Conservation (phyloP, 1,140 invertebrate species). For the Brachionus rubens region DNA sequence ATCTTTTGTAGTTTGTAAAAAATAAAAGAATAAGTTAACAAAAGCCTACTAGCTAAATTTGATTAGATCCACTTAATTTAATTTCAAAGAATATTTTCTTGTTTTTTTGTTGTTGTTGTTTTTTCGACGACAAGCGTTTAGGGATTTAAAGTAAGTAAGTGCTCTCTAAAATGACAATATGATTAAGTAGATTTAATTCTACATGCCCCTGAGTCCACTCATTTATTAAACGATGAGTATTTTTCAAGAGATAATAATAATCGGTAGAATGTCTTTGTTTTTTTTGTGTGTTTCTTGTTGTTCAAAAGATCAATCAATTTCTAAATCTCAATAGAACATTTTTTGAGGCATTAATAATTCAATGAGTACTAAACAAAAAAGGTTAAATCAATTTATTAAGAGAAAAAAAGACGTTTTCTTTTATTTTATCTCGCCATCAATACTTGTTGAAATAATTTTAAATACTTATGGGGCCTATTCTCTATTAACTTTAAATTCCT, state of each 20-base stretch:
- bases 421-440: no score
- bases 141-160: conserved; percentile 22
- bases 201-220: background rate
- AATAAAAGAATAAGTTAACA: conserved; percentile 21
- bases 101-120: no score
- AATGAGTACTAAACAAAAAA: background rate
- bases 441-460: no score
- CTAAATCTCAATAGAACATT: conserved; percentile 36
- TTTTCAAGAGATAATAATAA: conserved; percentile 28
- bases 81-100: conserved; percentile 11
- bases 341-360: conserved; percentile 23
- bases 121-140: background rate
- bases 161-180: conserved; percentile 19
- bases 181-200: conserved; percentile 16
- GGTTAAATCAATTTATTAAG: background rate
- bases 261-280: background rate
- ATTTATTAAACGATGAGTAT: conserved; percentile 16
- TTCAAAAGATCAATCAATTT: conserved; percentile 18
- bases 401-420: background rate
- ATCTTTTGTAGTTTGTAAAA: conserved; percentile 28
- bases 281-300: no score
- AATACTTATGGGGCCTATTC: no score
- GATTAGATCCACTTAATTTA: conserved; percentile 39
- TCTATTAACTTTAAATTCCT: no score
- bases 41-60: no score